Evolutionary conservation across 2,797 vertebrate genomes (phyloP).

Genomic region (Geotrypetes seraphini): DNA sequence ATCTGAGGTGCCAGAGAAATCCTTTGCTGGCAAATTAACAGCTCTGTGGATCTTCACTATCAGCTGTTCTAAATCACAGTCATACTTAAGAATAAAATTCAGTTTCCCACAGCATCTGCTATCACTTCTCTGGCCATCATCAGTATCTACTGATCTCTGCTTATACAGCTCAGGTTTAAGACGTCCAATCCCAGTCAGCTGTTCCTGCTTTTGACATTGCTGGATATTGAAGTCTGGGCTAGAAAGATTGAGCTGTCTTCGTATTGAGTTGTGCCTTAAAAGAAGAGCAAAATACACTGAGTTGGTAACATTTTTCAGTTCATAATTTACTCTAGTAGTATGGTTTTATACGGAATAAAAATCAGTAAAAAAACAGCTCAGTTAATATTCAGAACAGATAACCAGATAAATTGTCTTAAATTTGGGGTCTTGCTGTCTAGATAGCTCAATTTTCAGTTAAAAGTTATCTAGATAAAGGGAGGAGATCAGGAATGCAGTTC

Average conservation of each 20-base stretch:
- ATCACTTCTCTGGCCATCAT: slow-evolving; percentile 67
- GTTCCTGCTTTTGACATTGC: slow-evolving; percentile 92
- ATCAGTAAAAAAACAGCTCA: no score
- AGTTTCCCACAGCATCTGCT: slow-evolving; percentile 81
- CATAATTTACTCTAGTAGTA: no score
- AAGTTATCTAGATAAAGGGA: no score
- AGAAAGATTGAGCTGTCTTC: slow-evolving; percentile 91
- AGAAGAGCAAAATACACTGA: slow-evolving; percentile 21
- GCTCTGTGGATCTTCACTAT: slow-evolving; percentile 97
- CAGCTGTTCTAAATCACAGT: slow-evolving; percentile 91
- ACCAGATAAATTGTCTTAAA: no score
- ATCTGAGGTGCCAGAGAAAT: slow-evolving; percentile 96
- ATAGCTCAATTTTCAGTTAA: no score
- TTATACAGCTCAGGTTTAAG: slow-evolving; percentile 96
- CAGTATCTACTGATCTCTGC: slow-evolving; percentile 85
- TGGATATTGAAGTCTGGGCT: slow-evolving; percentile 95
- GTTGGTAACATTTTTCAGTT: slow-evolving; percentile 13
- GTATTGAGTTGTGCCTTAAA: slow-evolving; percentile 86
- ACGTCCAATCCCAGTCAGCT: slow-evolving; percentile 85
- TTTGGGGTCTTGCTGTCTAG: no score
- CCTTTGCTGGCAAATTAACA: slow-evolving; percentile 89
- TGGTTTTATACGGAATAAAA: no score
- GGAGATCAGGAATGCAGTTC: no score
- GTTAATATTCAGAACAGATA: no score
- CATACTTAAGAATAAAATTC: slow-evolving; percentile 90